Conservation (phyloP, 2,888 invertebrate genomes). For the Pristionchus entomophagus region DNA sequence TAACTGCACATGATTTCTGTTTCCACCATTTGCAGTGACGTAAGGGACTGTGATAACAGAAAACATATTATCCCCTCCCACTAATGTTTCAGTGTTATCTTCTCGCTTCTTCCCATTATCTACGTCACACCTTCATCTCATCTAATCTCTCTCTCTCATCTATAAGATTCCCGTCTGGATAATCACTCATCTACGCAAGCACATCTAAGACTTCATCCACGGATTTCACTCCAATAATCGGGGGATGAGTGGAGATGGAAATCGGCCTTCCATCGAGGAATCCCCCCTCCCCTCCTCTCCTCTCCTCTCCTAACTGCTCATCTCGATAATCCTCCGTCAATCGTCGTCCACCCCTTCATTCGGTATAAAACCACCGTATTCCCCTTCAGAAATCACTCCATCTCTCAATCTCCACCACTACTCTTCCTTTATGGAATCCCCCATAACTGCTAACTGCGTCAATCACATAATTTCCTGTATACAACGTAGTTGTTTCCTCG, state of each 20-base stretch:
- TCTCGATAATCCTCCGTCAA: neutral
- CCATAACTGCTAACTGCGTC: neutral
- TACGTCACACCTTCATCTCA: neutral
- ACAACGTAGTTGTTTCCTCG: neutral
- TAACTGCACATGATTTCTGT: too few relatives aligned
- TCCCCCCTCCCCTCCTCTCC: neutral
- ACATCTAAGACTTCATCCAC: neutral
- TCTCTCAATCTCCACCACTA: neutral
- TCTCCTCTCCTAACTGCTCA: neutral
- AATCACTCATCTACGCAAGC: neutral
- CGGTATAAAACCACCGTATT: neutral
- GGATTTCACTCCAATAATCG: constrained; percentile 5
- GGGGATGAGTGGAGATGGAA: neutral
- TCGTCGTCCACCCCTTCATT: neutral
- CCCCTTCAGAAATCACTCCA: neutral
- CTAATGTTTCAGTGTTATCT: too few relatives aligned
- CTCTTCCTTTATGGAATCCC: neutral
- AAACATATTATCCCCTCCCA: too few relatives aligned
- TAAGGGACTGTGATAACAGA: too few relatives aligned
- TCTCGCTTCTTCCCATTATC: too few relatives aligned
- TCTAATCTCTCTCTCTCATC: neutral
- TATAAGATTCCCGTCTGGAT: neutral
- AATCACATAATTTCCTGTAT: neutral
- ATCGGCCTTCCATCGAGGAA: neutral
- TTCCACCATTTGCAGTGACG: too few relatives aligned